Evolutionary conservation across 2,113 vertebrate genomes (phyloP).

Genomic region (Garra rufa): DNA sequence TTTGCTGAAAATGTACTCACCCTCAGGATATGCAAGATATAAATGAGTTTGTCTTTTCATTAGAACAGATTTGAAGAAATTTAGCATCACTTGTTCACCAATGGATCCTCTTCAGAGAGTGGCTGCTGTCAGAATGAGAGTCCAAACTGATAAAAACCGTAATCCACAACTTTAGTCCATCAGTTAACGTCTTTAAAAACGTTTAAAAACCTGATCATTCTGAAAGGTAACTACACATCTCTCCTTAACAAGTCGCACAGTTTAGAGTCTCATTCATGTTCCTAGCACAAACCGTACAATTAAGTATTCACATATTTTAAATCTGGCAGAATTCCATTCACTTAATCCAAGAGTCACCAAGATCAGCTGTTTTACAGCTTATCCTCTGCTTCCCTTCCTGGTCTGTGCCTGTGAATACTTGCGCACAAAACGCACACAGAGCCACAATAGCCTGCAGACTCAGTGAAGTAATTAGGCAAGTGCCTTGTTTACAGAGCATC

Average conservation of each 20-base stretch:
- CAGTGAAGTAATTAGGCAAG: constrained; percentile 36
- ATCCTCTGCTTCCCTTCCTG: neutral
- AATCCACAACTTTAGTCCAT: neutral
- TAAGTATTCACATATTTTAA: neutral
- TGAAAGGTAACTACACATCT: too few relatives aligned
- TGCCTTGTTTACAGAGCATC: constrained; percentile 46
- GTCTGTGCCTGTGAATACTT: neutral
- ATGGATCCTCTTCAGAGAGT: neutral
- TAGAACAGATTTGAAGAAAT: too few relatives aligned
- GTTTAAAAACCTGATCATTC: too few relatives aligned
- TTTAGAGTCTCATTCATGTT: neutral
- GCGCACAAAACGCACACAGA: neutral
- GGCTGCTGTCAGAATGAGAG: neutral
- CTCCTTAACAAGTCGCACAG: neutral
- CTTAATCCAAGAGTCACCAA: neutral
- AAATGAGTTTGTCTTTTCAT: neutral
- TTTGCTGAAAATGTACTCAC: neutral
- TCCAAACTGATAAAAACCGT: neutral
- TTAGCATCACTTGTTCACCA: neutral
- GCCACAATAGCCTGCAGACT: constrained; percentile 21
- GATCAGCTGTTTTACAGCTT: neutral
- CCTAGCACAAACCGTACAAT: neutral
- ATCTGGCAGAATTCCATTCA: neutral
- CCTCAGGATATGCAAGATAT: neutral
- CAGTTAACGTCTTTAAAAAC: too few relatives aligned